Conservation (phyloP, 1,140 invertebrate species). For the Fopius arisanus region DNA sequence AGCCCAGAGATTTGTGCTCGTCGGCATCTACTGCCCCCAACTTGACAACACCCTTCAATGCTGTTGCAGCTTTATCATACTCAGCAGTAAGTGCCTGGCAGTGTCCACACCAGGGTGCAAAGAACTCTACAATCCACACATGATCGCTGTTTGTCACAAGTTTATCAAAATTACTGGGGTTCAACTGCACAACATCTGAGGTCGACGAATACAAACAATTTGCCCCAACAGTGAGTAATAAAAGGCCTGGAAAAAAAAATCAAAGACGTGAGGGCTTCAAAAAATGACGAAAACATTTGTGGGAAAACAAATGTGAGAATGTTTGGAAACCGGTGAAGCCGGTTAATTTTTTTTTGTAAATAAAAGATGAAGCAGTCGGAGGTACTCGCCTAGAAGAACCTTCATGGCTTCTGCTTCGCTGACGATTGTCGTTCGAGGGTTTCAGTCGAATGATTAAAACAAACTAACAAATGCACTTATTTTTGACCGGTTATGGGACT, state of each 20-base stretch:
- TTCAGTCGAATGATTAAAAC: constrained; percentile 10
- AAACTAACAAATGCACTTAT: constrained; percentile 34
- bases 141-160: constrained; percentile 85
- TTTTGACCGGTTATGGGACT: constrained; percentile 44
- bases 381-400: constrained; percentile 33
- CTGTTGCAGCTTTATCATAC: constrained; percentile 87
- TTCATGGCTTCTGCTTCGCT: constrained; percentile 22
- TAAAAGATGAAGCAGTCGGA: constrained; percentile 10
- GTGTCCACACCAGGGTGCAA: constrained; percentile 92
- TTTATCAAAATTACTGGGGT: constrained; percentile 88
- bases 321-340: neutral
- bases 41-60: constrained; percentile 92
- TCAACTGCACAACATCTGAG: constrained; percentile 91
- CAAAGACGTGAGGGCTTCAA: neutral
- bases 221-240: constrained; percentile 52
- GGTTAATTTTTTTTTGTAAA: constrained; percentile 6
- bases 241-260: constrained; percentile 41
- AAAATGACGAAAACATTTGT: neutral
- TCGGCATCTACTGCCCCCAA: constrained; percentile 94
- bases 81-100: constrained; percentile 85
- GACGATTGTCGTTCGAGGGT: neutral
- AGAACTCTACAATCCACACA: constrained; percentile 95
- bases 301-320: neutral
- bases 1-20: constrained; percentile 82
- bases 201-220: constrained; percentile 79